Conservation (phyloP, 2,797 vertebrate species). For the Astyanax mexicanus region DNA sequence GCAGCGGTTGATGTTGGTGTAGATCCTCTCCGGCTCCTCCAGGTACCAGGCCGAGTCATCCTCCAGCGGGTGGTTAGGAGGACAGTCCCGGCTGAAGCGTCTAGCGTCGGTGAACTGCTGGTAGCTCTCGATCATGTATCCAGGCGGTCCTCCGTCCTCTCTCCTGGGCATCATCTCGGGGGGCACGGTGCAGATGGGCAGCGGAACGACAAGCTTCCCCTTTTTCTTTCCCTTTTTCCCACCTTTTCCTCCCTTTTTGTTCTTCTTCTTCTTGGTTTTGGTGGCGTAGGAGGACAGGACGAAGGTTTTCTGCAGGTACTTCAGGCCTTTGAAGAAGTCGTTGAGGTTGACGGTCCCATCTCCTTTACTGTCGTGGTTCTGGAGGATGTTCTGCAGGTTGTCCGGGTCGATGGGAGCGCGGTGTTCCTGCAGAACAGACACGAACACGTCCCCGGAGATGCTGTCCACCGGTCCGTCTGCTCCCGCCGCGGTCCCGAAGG, state of each 20-base stretch:
- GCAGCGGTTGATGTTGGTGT: constrained; percentile 78
- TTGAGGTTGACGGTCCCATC: constrained; percentile 65
- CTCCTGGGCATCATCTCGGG: constrained; percentile 43
- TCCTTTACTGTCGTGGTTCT: constrained; percentile 65
- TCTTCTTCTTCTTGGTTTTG: constrained; percentile 72
- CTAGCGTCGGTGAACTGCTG: constrained; percentile 64
- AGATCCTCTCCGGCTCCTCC: constrained; percentile 73
- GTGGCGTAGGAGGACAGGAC: constrained; percentile 76
- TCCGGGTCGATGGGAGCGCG: constrained; percentile 50
- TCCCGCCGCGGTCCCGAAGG: constrained; percentile 55
- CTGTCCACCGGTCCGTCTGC: constrained; percentile 65
- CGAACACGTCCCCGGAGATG: constrained; percentile 73
- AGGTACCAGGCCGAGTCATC: constrained; percentile 86
- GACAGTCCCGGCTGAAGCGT: constrained; percentile 69
- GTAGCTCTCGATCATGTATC: constrained; percentile 79
- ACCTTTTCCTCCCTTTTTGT: constrained; percentile 63
- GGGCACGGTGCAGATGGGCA: constrained; percentile 79
- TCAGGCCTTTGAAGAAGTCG: constrained; percentile 82
- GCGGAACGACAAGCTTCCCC: constrained; percentile 61
- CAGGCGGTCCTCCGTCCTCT: constrained; percentile 71
- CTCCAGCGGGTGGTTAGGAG: constrained; percentile 78
- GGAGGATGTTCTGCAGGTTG: constrained; percentile 66
- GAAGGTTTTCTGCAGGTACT: constrained; percentile 76
- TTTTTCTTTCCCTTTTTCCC: constrained; percentile 58
- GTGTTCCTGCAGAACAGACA: constrained; percentile 63